phyloP scores from a whole-genome alignment of 2,797 vertebrate species.

The Xenops minutus region DNA sequence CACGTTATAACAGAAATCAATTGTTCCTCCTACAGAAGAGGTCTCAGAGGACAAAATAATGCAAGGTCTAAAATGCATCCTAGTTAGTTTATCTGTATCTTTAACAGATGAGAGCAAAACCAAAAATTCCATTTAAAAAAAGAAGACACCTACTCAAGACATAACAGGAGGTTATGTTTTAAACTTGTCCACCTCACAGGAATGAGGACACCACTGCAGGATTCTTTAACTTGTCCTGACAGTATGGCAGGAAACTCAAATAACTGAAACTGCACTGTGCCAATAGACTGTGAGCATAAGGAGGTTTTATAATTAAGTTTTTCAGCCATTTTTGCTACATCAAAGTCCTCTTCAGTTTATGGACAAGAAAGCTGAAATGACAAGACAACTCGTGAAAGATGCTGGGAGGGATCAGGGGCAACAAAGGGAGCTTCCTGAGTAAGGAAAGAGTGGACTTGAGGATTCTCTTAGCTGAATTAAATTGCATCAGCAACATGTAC shows the following conservation, averaged over 20 bases:
- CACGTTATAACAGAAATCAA: slow-evolving; percentile 44
- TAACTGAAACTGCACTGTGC: background rate
- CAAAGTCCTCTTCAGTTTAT: background rate
- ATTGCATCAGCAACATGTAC: background rate
- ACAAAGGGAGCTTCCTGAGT: background rate
- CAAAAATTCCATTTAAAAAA: background rate
- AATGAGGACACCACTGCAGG: background rate
- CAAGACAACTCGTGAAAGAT: background rate
- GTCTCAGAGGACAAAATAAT: slow-evolving; percentile 11
- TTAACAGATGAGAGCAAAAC: background rate
- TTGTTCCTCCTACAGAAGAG: slow-evolving; percentile 11
- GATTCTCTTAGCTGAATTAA: background rate
- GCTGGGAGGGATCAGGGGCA: background rate
- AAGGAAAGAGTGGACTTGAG: background rate
- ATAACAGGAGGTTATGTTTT: background rate
- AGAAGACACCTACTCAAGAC: background rate
- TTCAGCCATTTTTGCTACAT: background rate
- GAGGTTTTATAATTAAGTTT: background rate
- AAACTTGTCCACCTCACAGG: background rate
- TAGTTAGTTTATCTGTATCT: background rate
- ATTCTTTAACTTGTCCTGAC: background rate
- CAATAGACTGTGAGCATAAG: background rate
- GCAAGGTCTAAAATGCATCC: background rate
- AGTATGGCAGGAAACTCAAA: background rate
- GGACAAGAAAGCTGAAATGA: background rate